Conservation (phyloP, 2,113 vertebrate genomes). For the Choloepus hoffmanni region DNA sequence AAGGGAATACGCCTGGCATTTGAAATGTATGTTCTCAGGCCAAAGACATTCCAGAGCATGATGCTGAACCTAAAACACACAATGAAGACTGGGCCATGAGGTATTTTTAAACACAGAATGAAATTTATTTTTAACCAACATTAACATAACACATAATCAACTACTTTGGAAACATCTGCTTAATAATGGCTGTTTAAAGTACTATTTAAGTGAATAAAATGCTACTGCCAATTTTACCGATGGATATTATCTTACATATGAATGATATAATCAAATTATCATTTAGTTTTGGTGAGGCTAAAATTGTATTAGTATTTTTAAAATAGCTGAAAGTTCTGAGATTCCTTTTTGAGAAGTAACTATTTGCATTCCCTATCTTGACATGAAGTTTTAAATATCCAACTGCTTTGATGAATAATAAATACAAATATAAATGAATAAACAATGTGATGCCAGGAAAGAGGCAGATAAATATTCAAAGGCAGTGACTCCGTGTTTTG, state of each 20-base stretch:
- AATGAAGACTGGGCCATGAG: neutral
- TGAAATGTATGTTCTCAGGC: constrained; percentile 21
- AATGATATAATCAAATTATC: neutral
- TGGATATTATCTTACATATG: neutral
- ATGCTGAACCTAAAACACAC: neutral
- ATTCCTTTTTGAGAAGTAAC: constrained; percentile 74
- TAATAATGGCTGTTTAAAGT: neutral
- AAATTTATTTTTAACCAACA: constrained; percentile 7
- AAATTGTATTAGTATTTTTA: neutral
- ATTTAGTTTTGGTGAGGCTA: neutral
- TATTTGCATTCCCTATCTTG: constrained; percentile 64
- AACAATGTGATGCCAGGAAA: constrained; percentile 71
- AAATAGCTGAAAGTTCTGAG: constrained; percentile 43
- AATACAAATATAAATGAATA: constrained; percentile 82
- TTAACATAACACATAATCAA: neutral
- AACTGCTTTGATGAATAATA: constrained; percentile 84
- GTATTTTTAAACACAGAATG: neutral
- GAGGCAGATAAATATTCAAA: constrained; percentile 69
- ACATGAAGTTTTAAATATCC: constrained; percentile 80
- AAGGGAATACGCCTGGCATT: neutral
- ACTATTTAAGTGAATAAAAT: neutral
- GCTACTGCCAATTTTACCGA: neutral
- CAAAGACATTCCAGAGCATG: neutral
- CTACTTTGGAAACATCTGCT: neutral
- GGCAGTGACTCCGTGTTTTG: constrained; percentile 54